Percentiles rank a stretch among this genome's conserved stretches.
phyloP scores from a whole-genome alignment of 2,888 invertebrate species.

The Ichneumon xanthorius region DNA sequence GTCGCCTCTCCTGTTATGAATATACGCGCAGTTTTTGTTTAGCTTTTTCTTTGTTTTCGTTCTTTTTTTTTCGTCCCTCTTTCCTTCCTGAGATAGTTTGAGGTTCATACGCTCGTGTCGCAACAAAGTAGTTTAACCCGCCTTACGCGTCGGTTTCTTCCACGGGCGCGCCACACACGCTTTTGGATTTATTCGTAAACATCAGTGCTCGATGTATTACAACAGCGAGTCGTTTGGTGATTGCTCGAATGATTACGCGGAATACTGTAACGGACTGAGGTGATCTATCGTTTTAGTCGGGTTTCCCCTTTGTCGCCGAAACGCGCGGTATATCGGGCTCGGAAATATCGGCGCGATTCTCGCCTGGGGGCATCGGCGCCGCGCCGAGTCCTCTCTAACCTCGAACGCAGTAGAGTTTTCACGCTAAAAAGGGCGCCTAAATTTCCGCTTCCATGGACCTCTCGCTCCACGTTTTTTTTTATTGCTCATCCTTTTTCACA shows the following conservation, averaged over 20 bases:
- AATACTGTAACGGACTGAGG: conserved; percentile 61
- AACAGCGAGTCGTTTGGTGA: conserved; percentile 63
- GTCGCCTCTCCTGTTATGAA: conserved; percentile 39
- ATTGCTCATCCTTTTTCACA: not conserved
- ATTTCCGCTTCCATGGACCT: conserved; percentile 10
- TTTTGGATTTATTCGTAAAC: conserved; percentile 57
- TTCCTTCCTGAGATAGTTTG: not conserved
- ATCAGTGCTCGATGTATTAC: conserved; percentile 65
- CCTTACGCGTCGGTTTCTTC: conserved; percentile 35
- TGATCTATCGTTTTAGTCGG: conserved; percentile 52
- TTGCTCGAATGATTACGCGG: conserved; percentile 61
- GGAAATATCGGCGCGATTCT: conserved; percentile 11
- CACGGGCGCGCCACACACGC: conserved; percentile 45
- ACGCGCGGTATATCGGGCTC: too few species aligned
- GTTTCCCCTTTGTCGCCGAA: not conserved
- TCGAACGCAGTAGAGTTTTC: conserved; percentile 5
- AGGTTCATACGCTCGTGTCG: conserved; percentile 30
- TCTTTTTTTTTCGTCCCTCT: not conserved
- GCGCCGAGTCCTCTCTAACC: conserved; percentile 1
- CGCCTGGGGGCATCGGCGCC: conserved; percentile 10
- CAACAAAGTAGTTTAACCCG: conserved; percentile 47
- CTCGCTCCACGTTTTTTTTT: not conserved
- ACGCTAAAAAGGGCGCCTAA: conserved; percentile 34
- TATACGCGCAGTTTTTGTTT: conserved; percentile 34
- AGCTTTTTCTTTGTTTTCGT: conserved; percentile 4